These are phyloP conservation scores for Idaea dimidiata DNA, from an alignment of 2,888 invertebrate genomes.

Conservation along the genomic window DNA sequence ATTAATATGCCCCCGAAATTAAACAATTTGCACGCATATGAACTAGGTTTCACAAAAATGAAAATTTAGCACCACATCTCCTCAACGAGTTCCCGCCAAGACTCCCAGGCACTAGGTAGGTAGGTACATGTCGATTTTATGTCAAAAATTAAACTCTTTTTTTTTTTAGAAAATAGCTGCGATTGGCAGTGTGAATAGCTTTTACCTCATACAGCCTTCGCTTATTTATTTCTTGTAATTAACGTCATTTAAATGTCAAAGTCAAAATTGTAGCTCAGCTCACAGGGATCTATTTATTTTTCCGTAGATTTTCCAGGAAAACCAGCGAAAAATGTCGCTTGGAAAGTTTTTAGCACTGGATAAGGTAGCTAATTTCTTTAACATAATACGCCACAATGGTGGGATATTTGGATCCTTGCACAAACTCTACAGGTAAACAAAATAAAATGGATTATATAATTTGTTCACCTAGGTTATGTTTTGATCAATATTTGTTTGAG, in stretches of 20 bases:
- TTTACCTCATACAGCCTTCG: too few relatives aligned
- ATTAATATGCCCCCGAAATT: too few relatives aligned
- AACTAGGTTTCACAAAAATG: too few relatives aligned
- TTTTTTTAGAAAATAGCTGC: too few relatives aligned
- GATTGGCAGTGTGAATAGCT: too few relatives aligned
- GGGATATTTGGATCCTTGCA: constrained; percentile 84
- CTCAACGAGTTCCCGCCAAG: too few relatives aligned
- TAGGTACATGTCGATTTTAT: too few relatives aligned
- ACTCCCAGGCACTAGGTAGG: too few relatives aligned
- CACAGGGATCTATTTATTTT: neutral
- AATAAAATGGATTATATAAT: constrained; percentile 62
- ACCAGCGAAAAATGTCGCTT: constrained; percentile 67
- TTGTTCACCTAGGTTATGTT: constrained; percentile 47
- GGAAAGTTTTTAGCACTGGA: constrained; percentile 86
- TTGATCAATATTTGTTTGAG: constrained; percentile 8
- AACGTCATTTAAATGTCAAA: neutral
- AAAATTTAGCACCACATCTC: too few relatives aligned
- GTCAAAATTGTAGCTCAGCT: neutral
- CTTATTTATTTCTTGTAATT: too few relatives aligned
- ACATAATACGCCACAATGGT: constrained; percentile 86
- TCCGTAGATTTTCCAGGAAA: constrained; percentile 9
- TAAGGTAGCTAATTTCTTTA: constrained; percentile 83
- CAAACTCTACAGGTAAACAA: constrained; percentile 86
- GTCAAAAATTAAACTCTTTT: too few relatives aligned
- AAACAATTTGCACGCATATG: too few relatives aligned